phyloP scores from a whole-genome alignment of 2,888 invertebrate genomes.

The Andrena hattorfiana region DNA sequence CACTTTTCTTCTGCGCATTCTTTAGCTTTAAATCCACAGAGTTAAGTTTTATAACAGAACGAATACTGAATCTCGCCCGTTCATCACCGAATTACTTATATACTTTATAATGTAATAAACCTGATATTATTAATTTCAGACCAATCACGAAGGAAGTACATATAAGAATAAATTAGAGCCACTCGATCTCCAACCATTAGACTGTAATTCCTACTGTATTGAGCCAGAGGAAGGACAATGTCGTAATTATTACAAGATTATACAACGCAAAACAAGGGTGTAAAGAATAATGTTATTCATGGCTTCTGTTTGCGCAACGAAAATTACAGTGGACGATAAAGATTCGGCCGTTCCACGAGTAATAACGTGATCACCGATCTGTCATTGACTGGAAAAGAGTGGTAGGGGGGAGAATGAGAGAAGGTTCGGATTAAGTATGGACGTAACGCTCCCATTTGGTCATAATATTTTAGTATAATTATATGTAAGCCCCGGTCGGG shows the following conservation, averaged over 20 bases:
- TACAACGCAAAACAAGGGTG: not conserved
- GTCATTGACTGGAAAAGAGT: not conserved
- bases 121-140: no score
- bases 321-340: not conserved
- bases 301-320: not conserved
- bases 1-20: no score
- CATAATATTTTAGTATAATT: conserved; percentile 77
- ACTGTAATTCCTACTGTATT: not conserved
- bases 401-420: not conserved
- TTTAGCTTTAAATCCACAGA: no score
- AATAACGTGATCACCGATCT: conserved; percentile 2
- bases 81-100: no score
- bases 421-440: conserved; percentile 35
- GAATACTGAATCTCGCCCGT: no score
- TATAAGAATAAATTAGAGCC: no score
- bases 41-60: no score
- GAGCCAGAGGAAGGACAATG: not conserved
- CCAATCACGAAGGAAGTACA: no score
- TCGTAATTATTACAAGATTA: not conserved
- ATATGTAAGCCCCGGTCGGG: conserved; percentile 65
- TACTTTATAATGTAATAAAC: no score
- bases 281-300: not conserved
- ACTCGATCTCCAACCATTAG: no score
- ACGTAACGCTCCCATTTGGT: conserved; percentile 72
- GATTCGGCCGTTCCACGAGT: not conserved